phyloP scores from a whole-genome alignment of 2,113 vertebrate genomes.

The Stigmatopora argus region DNA sequence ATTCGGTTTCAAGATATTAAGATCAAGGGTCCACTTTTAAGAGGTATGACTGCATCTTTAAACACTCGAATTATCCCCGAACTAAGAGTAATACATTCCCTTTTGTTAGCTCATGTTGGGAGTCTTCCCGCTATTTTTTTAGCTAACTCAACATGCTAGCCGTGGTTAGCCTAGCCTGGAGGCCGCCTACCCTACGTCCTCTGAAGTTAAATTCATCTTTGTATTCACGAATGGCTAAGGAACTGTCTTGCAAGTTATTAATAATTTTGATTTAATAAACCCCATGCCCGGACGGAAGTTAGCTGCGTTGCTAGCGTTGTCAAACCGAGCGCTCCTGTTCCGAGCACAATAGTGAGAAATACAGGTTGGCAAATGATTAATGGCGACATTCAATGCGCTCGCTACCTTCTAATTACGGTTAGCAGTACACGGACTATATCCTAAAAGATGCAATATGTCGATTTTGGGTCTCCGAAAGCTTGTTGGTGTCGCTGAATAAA shows the following conservation, averaged over 20 bases:
- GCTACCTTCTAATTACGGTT: neutral
- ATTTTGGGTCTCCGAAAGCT: neutral
- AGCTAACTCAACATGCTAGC: conserved; percentile 40
- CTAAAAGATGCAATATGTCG: neutral
- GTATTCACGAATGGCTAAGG: too few relatives aligned
- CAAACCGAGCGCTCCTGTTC: conserved; percentile 14
- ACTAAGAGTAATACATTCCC: neutral
- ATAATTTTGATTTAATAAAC: too few relatives aligned
- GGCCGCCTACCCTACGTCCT: conserved; percentile 19
- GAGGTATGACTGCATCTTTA: conserved; percentile 37
- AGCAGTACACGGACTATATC: neutral
- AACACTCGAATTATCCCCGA: fast-evolving
- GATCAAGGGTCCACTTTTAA: conserved; percentile 4
- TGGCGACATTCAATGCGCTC: neutral
- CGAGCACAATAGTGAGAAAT: conserved; percentile 33
- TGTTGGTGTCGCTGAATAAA: neutral
- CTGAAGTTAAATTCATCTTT: neutral
- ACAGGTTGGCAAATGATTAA: conserved; percentile 8
- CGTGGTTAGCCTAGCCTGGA: conserved; percentile 14
- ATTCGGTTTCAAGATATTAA: conserved; percentile 9
- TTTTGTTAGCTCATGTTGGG: neutral
- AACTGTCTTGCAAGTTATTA: too few relatives aligned
- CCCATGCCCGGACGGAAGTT: neutral
- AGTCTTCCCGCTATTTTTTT: conserved; percentile 66
- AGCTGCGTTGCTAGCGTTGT: conserved; percentile 34